phyloP scores from a whole-genome alignment of 2,888 invertebrate genomes.

The Tetranychus piercei region DNA sequence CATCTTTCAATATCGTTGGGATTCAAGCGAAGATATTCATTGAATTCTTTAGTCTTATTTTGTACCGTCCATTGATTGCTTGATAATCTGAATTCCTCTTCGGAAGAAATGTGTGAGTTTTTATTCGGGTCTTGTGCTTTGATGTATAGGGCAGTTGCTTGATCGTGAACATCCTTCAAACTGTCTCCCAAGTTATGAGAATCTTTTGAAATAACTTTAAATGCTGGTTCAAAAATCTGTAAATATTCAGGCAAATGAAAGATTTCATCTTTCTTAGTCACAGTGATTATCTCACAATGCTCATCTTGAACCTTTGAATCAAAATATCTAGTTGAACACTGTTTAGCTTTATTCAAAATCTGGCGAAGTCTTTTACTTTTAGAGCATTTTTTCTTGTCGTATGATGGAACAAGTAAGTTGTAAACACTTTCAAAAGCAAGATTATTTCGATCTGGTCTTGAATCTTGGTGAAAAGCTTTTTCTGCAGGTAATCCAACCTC shows the following conservation, averaged over 20 bases:
- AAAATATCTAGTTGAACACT: background rate
- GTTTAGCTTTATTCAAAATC: background rate
- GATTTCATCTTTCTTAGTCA: background rate
- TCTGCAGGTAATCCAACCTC: conserved; percentile 23
- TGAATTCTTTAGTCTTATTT: conserved; percentile 28
- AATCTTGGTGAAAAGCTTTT: conserved; percentile 31
- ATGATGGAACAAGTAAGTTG: conserved; percentile 30
- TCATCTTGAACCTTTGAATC: background rate
- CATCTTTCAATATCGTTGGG: conserved; percentile 33
- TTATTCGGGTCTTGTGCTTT: conserved; percentile 26
- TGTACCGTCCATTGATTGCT: background rate
- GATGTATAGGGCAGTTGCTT: conserved; percentile 29
- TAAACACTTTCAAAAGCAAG: conserved; percentile 32
- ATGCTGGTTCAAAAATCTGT: background rate
- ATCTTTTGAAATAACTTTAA: background rate
- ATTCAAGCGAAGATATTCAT: conserved; percentile 31
- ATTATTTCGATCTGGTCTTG: conserved; percentile 30
- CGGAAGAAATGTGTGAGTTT: background rate
- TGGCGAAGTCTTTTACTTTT: background rate
- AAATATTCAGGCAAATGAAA: background rate
- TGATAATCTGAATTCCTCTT: background rate
- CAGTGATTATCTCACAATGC: background rate
- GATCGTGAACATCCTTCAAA: conserved; percentile 28
- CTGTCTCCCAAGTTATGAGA: conserved; percentile 14
- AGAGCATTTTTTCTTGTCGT: conserved; percentile 21